These are phyloP conservation scores for Mellilla xanthometata DNA, from an alignment of 2,888 invertebrate genomes.

Conservation along the genomic window DNA sequence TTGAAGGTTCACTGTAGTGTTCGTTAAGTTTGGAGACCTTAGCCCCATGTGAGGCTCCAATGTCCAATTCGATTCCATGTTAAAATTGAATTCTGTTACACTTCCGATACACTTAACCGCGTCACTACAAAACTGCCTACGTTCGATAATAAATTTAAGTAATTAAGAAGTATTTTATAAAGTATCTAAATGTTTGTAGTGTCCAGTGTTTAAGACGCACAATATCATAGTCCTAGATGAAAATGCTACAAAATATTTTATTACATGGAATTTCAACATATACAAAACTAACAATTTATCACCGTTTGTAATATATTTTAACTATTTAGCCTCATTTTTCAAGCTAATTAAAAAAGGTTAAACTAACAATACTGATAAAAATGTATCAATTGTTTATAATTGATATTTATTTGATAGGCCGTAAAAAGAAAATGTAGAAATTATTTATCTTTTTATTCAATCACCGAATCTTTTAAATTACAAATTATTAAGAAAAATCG, in stretches of 20 bases:
- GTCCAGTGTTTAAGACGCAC: slow-evolving; percentile 82
- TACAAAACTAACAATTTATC: slow-evolving; percentile 70
- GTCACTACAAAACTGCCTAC: too few species aligned
- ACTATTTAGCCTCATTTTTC: too few species aligned
- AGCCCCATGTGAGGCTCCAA: slow-evolving; percentile 47
- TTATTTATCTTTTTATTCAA: too few species aligned
- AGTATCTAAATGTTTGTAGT: slow-evolving; percentile 82
- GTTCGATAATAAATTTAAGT: too few species aligned
- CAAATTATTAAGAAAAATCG: too few species aligned
- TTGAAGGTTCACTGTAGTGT: slow-evolving; percentile 73
- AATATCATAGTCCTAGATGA: slow-evolving; percentile 78
- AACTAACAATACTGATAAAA: slow-evolving; percentile 70
- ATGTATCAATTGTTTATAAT: slow-evolving; percentile 80
- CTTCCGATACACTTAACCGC: too few species aligned
- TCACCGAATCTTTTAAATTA: too few species aligned
- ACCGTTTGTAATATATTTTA: too few species aligned
- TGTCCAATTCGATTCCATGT: slow-evolving; percentile 65
- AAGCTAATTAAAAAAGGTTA: too few species aligned
- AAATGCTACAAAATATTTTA: slow-evolving; percentile 69
- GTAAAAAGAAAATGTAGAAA: slow-evolving; percentile 78
- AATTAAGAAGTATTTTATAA: too few species aligned
- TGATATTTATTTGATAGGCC: slow-evolving; percentile 80
- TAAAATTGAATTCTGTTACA: too few species aligned
- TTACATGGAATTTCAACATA: slow-evolving; percentile 74
- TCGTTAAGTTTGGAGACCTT: slow-evolving; percentile 64